phyloP scores from a whole-genome alignment of 2,113 vertebrate genomes.

The Zingel zingel region DNA sequence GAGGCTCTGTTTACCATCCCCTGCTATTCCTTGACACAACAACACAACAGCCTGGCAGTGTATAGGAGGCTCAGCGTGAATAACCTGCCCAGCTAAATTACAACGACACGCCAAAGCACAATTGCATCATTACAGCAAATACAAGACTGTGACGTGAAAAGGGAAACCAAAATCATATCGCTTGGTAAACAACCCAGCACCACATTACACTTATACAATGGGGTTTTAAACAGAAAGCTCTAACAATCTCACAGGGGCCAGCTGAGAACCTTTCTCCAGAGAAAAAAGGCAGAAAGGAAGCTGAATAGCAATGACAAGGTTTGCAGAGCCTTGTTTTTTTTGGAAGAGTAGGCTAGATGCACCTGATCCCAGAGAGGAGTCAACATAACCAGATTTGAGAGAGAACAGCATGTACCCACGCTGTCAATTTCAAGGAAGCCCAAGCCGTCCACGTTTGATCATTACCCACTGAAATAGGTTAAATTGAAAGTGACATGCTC shows the following conservation, averaged over 20 bases:
- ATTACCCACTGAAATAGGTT: conserved; percentile 48
- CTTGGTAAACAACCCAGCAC: conserved; percentile 29
- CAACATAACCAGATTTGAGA: conserved; percentile 26
- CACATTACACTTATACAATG: conserved; percentile 3
- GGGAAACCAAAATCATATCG: conserved; percentile 23
- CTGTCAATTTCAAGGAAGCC: conserved; percentile 26
- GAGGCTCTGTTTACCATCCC: conserved; percentile 71
- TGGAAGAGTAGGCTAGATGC: conserved; percentile 14
- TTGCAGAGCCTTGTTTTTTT: conserved; percentile 30
- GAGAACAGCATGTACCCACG: conserved; percentile 27
- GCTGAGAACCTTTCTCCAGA: conserved; percentile 52
- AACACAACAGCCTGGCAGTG: conserved; percentile 55
- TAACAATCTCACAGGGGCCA: conserved; percentile 38
- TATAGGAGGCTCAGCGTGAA: conserved; percentile 32
- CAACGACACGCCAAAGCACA: conserved; percentile 29
- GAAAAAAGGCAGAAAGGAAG: not conserved
- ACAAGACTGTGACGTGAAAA: conserved; percentile 17
- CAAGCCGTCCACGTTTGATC: conserved; percentile 27
- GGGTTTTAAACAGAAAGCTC: conserved; percentile 10
- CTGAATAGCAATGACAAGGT: conserved; percentile 28
- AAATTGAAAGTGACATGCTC: conserved; percentile 49
- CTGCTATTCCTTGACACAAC: conserved; percentile 62
- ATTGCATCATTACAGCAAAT: conserved; percentile 47
- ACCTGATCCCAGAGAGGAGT: conserved; percentile 61
- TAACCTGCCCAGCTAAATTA: conserved; percentile 38